A percentile compares a stretch with the other conserved stretches of the same genome.
These are phyloP conservation scores for Drosophila subquinaria DNA, from an alignment of 2,888 invertebrate species.

Conservation along the genomic window DNA sequence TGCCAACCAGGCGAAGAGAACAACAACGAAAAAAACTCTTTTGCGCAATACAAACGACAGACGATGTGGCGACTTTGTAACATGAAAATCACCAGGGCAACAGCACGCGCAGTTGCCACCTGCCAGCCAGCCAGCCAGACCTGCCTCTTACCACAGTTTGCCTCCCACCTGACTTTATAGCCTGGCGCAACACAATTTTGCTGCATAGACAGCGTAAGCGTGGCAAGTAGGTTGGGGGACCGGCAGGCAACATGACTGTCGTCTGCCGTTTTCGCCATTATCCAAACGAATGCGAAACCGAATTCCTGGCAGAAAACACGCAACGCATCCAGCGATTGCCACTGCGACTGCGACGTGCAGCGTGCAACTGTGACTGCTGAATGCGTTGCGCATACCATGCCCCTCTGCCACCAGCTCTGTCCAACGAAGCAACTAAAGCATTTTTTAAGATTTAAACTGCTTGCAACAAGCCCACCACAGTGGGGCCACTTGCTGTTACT, in stretches of 20 bases:
- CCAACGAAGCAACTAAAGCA: conserved; percentile 45
- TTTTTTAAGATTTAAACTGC: conserved; percentile 69
- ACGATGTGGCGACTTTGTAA: conserved; percentile 77
- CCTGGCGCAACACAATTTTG: conserved; percentile 71
- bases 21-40: conserved; percentile 32
- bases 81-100: conserved; percentile 79
- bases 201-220: conserved; percentile 50
- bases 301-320: conserved; percentile 76
- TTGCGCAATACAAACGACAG: conserved; percentile 64
- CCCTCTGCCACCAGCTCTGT: not conserved
- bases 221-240: not conserved
- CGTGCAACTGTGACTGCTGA: conserved; percentile 22
- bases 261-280: conserved; percentile 64
- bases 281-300: conserved; percentile 79
- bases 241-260: conserved; percentile 28
- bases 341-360: conserved; percentile 20
- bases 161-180: conserved; percentile 73
- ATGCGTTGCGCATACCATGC: conserved; percentile 16
- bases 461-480: conserved; percentile 44
- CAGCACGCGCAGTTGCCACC: conserved; percentile 65
- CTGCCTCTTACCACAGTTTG: not conserved
- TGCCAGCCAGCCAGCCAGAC: conserved; percentile 35
- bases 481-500: conserved; percentile 58
- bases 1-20: conserved; percentile 38
- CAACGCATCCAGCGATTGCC: conserved; percentile 66